These are phyloP conservation scores for Zelostemma sp. DNA, from an alignment of 1,140 invertebrate genomes.

Conservation along the genomic window DNA sequence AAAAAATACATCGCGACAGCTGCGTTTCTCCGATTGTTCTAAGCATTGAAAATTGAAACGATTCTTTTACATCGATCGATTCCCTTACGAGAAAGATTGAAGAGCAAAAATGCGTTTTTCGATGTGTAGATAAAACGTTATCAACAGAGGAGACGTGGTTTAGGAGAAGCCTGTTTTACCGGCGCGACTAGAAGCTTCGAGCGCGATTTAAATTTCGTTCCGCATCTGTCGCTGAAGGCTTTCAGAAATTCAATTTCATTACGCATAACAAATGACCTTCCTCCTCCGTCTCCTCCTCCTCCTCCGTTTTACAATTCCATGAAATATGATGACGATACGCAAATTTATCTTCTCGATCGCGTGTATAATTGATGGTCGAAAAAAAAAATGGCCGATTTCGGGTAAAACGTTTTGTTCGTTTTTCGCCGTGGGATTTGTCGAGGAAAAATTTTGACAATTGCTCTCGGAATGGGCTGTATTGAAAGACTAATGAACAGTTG, in stretches of 20 bases:
- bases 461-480: slow-evolving; percentile 57
- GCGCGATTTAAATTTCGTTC: slow-evolving; percentile 16
- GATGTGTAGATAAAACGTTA: no score
- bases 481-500: slow-evolving; percentile 67
- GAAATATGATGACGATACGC: background rate
- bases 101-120: no score
- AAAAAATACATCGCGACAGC: no score
- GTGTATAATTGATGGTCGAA: no score
- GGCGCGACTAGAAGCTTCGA: slow-evolving; percentile 20
- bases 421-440: no score
- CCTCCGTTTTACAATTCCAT: background rate
- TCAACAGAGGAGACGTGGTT: slow-evolving; percentile 11
- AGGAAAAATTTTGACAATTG: slow-evolving; percentile 53
- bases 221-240: slow-evolving; percentile 18
- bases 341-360: no score
- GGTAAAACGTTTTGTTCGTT: no score
- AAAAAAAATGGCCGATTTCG: no score
- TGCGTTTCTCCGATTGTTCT: no score
- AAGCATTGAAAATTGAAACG: no score
- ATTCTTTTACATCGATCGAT: no score
- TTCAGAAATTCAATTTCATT: background rate
- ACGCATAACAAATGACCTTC: background rate
- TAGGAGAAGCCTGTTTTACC: slow-evolving; percentile 30
- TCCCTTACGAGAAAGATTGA: no score
- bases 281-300: background rate